Evolutionary conservation across 2,888 invertebrate genomes (phyloP).

Genomic region (Lysandra coridon): DNA sequence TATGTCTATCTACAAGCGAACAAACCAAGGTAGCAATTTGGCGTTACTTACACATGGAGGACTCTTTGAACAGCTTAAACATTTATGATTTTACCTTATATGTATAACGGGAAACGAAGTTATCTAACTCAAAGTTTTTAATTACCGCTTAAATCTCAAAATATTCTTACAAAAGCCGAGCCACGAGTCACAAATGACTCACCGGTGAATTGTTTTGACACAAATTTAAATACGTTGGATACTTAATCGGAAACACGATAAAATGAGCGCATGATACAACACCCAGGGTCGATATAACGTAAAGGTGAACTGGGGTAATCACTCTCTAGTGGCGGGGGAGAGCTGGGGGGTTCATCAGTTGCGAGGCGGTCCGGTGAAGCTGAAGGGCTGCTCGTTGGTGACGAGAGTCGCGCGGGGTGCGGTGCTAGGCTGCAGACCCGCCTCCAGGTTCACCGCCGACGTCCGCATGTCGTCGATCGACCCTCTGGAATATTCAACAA

Average conservation of each 20-base stretch:
- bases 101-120: neutral
- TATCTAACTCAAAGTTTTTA: neutral
- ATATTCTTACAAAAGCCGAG: neutral
- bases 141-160: neutral
- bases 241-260: neutral
- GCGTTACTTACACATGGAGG: conserved; percentile 23
- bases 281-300: neutral
- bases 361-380: conserved; percentile 84
- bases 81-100: neutral
- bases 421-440: conserved; percentile 66
- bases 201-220: neutral
- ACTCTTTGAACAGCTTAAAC: neutral
- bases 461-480: conserved; percentile 89
- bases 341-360: conserved; percentile 48
- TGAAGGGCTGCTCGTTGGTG: conserved; percentile 89
- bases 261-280: neutral
- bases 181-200: neutral
- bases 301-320: neutral
- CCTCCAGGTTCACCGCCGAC: conserved; percentile 80
- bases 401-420: conserved; percentile 88
- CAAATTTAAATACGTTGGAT: neutral
- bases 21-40: conserved; percentile 30
- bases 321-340: conserved; percentile 4
- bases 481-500: conserved; percentile 77
- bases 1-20: conserved; percentile 32